phyloP scores from a whole-genome alignment of 1,140 invertebrate species.

The Pristionchus pacificus region DNA sequence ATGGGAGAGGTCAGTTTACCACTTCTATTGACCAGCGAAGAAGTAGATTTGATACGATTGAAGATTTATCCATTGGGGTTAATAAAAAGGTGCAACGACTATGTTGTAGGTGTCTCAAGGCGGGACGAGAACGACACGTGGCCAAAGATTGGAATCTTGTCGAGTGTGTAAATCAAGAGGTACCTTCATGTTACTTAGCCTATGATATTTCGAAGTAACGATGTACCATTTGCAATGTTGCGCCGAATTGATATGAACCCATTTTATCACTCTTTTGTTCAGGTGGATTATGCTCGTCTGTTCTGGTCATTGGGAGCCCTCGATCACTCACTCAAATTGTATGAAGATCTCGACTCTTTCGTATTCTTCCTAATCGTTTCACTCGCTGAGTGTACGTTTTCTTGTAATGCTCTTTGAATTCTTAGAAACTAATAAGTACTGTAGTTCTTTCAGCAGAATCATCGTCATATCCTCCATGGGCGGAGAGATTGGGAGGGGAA shows the following conservation, averaged over 20 bases:
- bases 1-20: constrained; percentile 9
- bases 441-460: constrained; percentile 3
- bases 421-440: constrained; percentile 1
- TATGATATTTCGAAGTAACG: too few species aligned
- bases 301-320: constrained; percentile 26
- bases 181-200: too few species aligned
- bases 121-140: constrained; percentile 3
- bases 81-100: neutral
- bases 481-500: neutral
- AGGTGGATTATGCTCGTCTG: constrained; percentile 20
- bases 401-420: too few species aligned
- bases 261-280: neutral
- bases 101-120: neutral
- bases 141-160: constrained; percentile 10
- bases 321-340: constrained; percentile 22
- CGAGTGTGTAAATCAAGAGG: constrained; percentile 2
- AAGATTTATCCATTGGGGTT: too few species aligned
- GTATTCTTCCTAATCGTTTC: neutral
- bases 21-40: neutral
- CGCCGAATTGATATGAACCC: neutral
- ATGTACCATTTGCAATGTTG: too few species aligned
- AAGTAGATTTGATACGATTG: too few species aligned
- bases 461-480: constrained; percentile 6
- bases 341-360: constrained; percentile 20
- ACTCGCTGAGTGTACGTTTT: neutral